A percentile compares a stretch with the other conserved stretches of the same genome.
phyloP scores from a whole-genome alignment of 2,888 invertebrate species.

The Watsonalla cultraria region DNA sequence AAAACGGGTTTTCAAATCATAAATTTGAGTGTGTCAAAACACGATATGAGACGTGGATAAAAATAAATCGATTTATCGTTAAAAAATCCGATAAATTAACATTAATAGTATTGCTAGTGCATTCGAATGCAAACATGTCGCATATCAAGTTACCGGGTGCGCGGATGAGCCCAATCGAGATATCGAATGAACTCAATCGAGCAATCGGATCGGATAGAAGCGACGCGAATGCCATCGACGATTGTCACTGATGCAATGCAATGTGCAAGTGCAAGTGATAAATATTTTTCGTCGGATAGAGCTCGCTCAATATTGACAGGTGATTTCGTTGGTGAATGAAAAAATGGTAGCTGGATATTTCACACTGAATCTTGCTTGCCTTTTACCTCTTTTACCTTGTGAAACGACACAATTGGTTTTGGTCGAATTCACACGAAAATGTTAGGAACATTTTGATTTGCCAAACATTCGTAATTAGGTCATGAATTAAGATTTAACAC shows the following conservation, averaged over 20 bases:
- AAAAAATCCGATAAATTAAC: conserved; percentile 2
- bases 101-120: conserved; percentile 36
- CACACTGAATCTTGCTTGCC: too few species aligned
- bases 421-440: too few species aligned
- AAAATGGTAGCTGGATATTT: background rate
- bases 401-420: too few species aligned
- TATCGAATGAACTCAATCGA: conserved; percentile 51
- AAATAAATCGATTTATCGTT: background rate
- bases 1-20: background rate
- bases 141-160: conserved; percentile 45
- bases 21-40: background rate
- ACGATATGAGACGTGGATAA: background rate
- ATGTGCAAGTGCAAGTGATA: conserved; percentile 23
- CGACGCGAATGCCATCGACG: conserved; percentile 24
- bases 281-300: conserved; percentile 27
- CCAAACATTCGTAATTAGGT: too few species aligned
- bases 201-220: conserved; percentile 42
- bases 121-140: conserved; percentile 49
- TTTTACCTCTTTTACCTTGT: too few species aligned
- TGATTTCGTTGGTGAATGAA: background rate
- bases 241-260: conserved; percentile 22
- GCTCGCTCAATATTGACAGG: conserved; percentile 8
- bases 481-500: too few species aligned
- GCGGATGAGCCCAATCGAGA: conserved; percentile 39
- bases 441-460: too few species aligned